These are phyloP conservation scores for Agrochola macilenta DNA, from an alignment of 2,888 invertebrate species.

Conservation along the genomic window DNA sequence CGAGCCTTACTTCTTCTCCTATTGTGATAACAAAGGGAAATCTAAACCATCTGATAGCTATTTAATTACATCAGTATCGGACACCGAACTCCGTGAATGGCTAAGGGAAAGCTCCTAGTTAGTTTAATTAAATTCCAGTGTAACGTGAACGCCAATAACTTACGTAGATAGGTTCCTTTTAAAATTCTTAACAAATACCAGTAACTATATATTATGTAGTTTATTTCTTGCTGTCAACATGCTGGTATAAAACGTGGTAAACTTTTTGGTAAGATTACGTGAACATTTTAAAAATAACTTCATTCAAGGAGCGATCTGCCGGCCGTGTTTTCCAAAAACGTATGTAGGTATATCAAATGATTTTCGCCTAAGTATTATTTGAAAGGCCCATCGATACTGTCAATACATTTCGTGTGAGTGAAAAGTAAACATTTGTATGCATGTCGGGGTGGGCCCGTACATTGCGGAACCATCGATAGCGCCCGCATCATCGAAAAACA, in stretches of 20 bases:
- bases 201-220: constrained; percentile 37
- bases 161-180: constrained; percentile 44
- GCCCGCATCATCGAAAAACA: constrained; percentile 83
- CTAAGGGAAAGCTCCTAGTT: constrained; percentile 56
- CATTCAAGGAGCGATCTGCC: constrained; percentile 12
- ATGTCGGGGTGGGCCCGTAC: constrained; percentile 75
- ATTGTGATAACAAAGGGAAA: constrained; percentile 32
- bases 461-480: constrained; percentile 77
- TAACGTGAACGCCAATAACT: constrained; percentile 50
- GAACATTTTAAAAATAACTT: constrained; percentile 17
- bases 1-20: background rate
- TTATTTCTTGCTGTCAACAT: constrained; percentile 33
- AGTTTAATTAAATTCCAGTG: constrained; percentile 67
- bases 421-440: constrained; percentile 85
- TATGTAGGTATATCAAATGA: no score
- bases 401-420: constrained; percentile 68
- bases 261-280: constrained; percentile 27
- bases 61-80: constrained; percentile 56
- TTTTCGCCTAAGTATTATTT: constrained; percentile 9
- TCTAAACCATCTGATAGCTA: constrained; percentile 48
- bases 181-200: constrained; percentile 47
- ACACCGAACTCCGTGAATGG: constrained; percentile 50
- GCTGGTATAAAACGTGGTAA: constrained; percentile 13
- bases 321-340: background rate
- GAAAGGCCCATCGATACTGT: constrained; percentile 10